Conservation (phyloP, 2,888 invertebrate genomes). For the Matsumyia berberina region DNA sequence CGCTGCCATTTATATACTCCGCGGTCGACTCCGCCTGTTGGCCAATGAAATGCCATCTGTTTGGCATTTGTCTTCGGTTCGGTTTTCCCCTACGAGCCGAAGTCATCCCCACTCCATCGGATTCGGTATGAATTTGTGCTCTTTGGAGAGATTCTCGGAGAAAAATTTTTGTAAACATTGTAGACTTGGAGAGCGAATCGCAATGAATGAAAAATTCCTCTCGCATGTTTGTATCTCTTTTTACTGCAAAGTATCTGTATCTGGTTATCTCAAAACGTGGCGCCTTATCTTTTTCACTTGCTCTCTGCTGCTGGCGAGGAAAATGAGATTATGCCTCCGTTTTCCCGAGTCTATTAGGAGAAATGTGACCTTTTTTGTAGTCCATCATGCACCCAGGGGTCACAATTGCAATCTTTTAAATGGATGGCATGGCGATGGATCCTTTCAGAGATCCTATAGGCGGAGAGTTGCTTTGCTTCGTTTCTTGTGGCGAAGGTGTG, state of each 20-base stretch:
- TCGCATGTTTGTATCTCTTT: constrained; percentile 58
- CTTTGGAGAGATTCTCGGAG: constrained; percentile 60
- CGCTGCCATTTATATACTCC: constrained; percentile 80
- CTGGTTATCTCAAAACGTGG: constrained; percentile 70
- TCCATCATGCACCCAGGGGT: constrained; percentile 34
- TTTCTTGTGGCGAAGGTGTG: constrained; percentile 43
- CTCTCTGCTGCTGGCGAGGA: constrained; percentile 40
- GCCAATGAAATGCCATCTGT: constrained; percentile 76
- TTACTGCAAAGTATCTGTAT: constrained; percentile 43
- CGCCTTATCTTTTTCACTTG: constrained; percentile 75
- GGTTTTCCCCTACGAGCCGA: constrained; percentile 73
- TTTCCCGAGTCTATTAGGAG: constrained; percentile 52
- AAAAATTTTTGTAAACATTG: constrained; percentile 72
- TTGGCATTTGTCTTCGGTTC: constrained; percentile 74
- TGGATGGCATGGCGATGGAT: too few species aligned
- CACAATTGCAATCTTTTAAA: not conserved
- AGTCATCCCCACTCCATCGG: constrained; percentile 64
- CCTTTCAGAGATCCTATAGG: not conserved
- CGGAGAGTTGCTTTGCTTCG: constrained; percentile 27
- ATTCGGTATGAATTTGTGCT: constrained; percentile 11
- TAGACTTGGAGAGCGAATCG: constrained; percentile 65
- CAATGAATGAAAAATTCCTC: constrained; percentile 72
- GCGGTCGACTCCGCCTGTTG: constrained; percentile 79
- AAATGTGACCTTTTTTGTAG: constrained; percentile 61
- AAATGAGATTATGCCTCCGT: constrained; percentile 68